phyloP scores from a whole-genome alignment of 1,140 invertebrate genomes.

The Calliphora vicina region DNA sequence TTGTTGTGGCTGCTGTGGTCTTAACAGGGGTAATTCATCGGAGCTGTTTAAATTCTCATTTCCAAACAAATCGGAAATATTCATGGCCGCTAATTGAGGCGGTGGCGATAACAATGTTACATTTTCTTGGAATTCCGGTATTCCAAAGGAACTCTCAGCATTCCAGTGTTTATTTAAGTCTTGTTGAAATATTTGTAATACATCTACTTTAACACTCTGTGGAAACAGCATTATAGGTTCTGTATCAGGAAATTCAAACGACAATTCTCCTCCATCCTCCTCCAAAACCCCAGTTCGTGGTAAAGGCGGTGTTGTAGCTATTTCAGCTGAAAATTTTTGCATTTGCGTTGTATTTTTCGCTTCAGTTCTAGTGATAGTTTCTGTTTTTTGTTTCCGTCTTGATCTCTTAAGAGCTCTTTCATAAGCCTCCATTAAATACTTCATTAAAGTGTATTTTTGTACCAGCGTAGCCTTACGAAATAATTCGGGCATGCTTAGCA shows the following conservation, averaged over 20 bases:
- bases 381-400: neutral
- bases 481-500: neutral
- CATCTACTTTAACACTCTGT: neutral
- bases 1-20: neutral
- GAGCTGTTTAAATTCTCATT: no score
- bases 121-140: no score
- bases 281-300: no score
- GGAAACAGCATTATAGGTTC: neutral
- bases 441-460: neutral
- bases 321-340: neutral
- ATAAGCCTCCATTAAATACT: neutral
- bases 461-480: neutral
- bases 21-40: slow-evolving; percentile 10
- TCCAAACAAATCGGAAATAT: neutral
- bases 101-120: neutral
- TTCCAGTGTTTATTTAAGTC: neutral
- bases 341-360: neutral
- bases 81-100: neutral
- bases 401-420: neutral
- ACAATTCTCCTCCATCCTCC: neutral
- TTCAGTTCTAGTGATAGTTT: neutral
- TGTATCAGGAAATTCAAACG: no score
- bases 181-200: neutral
- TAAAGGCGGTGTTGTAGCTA: neutral
- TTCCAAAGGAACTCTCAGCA: neutral